phyloP scores from a whole-genome alignment of 2,797 vertebrate genomes.

The Peromyscus aztecus region DNA sequence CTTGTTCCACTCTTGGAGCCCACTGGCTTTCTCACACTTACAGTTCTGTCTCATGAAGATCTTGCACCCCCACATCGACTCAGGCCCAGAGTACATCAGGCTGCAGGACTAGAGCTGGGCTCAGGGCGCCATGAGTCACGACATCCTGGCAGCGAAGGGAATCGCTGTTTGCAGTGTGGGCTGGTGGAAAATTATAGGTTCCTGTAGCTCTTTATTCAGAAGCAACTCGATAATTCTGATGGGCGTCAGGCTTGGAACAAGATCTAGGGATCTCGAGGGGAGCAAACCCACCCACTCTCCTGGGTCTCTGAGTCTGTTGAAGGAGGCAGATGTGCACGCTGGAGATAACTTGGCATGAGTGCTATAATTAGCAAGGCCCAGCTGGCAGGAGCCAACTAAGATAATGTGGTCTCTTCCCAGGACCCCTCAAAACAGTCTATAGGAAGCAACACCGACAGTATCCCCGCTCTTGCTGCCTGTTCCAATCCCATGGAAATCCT shows the following conservation, averaged over 20 bases:
- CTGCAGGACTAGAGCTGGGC: not conserved
- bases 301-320: not conserved
- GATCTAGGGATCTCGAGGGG: not conserved
- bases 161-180: not conserved
- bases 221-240: not conserved
- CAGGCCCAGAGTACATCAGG: not conserved
- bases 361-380: not conserved
- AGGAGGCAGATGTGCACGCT: not conserved
- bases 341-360: not conserved
- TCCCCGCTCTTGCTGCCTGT: not conserved
- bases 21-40: not conserved
- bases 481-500: not conserved
- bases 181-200: not conserved
- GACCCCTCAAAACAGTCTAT: rapidly evolving
- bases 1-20: rapidly evolving
- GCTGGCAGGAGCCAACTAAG: rapidly evolving
- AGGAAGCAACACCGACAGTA: rapidly evolving
- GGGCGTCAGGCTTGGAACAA: not conserved
- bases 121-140: not conserved
- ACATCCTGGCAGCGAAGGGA: not conserved
- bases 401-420: rapidly evolving
- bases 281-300: not conserved
- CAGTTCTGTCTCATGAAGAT: not conserved
- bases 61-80: not conserved
- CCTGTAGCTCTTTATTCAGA: not conserved